Base-by-base conservation (phyloP, 1,140 invertebrate species). In the Wiebesia pumilae region DNA sequence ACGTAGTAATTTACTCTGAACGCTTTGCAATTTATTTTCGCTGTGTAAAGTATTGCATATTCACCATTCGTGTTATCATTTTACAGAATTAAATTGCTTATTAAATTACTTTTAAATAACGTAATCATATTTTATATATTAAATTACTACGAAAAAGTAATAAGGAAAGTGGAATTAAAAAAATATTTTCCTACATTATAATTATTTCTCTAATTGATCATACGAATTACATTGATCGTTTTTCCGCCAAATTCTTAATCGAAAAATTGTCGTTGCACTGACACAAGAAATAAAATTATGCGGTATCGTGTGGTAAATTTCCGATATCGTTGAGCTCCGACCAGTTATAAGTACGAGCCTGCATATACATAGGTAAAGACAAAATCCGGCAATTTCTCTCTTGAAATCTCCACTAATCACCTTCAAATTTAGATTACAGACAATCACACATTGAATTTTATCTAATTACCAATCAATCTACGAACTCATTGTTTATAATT, bases 401-500 rank as follows among this genome's bases (percentile, higher is more conserved):
- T 71, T 71, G 35, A 71, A 71, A 35, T 35, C 38, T 43, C 62
- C n/a, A 62, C 71, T 62, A 77, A 83, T 83, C 77, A 62, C 62
- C 78, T 62, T 47, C 84, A 79, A 73, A 65, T 58, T 81, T 24
- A 24, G 62, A 82, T 51, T 82, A 54, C 58, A 51, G 65, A 12
- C 81, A 51, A 47, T 51, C 62, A 47, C 77, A n/a, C 77, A 47
- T 79, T 38, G 62, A 71, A 80, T 80, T 81, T 81, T 81, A 58
- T 62, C 40, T 38, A 51, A 33, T 51, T 33, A 43, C 75, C 21
- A 24, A 16, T 40, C 7, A 75, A 43, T 43, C 3, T 27, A 27
- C 7, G 38, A 75, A 75, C 38, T 43, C 35, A 75, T 43, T 75
- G 19, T 75, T 75, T 33, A 54, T 35, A 33, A 69, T 69, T 69